phyloP scores from a whole-genome alignment of 2,888 invertebrate species.

The Stenolophus ochropezus region DNA sequence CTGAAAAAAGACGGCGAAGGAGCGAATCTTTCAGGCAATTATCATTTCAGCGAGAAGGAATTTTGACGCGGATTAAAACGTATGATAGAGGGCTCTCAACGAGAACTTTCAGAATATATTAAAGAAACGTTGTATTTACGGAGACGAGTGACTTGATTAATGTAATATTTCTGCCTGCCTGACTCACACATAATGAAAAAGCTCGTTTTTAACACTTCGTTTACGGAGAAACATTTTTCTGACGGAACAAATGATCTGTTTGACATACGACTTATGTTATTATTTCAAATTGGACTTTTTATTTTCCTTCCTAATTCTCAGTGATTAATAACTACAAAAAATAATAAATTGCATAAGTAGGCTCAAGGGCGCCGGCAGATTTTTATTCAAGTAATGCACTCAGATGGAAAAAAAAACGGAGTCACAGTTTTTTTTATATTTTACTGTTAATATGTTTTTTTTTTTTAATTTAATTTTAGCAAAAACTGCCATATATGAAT shows the following conservation, averaged over 20 bases:
- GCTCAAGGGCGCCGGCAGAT: too few relatives aligned
- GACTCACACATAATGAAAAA: constrained; percentile 20
- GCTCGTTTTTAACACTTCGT: constrained; percentile 29
- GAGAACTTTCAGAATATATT: constrained; percentile 23
- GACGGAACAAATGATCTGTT: constrained; percentile 3
- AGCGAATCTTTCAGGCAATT: constrained; percentile 34
- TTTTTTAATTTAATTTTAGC: too few relatives aligned
- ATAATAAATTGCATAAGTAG: neutral
- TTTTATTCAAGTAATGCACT: too few relatives aligned
- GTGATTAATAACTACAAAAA: neutral
- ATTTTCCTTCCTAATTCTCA: neutral
- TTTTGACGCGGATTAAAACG: constrained; percentile 43
- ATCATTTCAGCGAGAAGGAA: constrained; percentile 7
- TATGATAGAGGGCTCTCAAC: constrained; percentile 27
- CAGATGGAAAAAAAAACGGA: too few relatives aligned
- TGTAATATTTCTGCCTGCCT: constrained; percentile 23
- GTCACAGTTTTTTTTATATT: too few relatives aligned
- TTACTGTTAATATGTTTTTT: too few relatives aligned
- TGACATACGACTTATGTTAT: neutral
- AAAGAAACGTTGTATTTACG: constrained; percentile 37
- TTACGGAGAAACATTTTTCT: constrained; percentile 4
- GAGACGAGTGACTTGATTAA: constrained; percentile 14
- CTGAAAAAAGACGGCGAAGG: constrained; percentile 10
- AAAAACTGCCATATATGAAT: too few relatives aligned
- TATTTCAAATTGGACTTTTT: neutral